These are phyloP conservation scores for Limnodromus scolopaceus DNA, from an alignment of 2,797 vertebrate species.

Conservation along the genomic window DNA sequence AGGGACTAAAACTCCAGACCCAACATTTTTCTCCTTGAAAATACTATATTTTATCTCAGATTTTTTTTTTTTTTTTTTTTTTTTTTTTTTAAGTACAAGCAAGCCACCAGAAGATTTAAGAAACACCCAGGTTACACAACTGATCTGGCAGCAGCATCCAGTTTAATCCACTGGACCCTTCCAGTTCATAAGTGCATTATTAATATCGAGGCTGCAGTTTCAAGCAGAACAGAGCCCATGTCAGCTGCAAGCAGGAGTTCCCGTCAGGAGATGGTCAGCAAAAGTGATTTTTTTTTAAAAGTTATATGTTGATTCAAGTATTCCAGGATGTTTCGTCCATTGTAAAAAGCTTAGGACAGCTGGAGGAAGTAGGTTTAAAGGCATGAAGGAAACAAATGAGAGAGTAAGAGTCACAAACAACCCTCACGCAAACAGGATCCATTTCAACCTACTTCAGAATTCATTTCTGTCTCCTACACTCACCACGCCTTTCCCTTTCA, in stretches of 20 bases:
- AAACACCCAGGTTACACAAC: background rate
- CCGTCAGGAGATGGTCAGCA: background rate
- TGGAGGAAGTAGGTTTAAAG: constrained; percentile 54
- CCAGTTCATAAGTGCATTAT: background rate
- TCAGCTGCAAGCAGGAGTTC: background rate
- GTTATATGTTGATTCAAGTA: background rate
- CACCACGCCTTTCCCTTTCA: background rate
- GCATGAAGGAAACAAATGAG: constrained; percentile 49
- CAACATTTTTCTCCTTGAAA: background rate
- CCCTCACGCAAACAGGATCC: background rate
- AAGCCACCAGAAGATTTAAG: background rate
- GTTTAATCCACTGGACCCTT: background rate
- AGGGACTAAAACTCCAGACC: background rate
- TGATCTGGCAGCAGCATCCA: background rate
- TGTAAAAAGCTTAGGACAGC: constrained; percentile 40
- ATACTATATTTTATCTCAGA: background rate
- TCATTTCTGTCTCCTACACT: background rate
- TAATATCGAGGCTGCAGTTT: background rate
- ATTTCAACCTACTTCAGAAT: background rate
- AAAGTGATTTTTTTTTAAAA: background rate
- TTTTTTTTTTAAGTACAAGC: background rate
- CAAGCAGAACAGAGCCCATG: background rate
- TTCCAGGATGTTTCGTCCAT: constrained; percentile 39
- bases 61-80: background rate
- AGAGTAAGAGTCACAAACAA: constrained; percentile 5